These are phyloP conservation scores for Trichogramma dendrolimi DNA, from an alignment of 2,888 invertebrate species.

Conservation along the genomic window DNA sequence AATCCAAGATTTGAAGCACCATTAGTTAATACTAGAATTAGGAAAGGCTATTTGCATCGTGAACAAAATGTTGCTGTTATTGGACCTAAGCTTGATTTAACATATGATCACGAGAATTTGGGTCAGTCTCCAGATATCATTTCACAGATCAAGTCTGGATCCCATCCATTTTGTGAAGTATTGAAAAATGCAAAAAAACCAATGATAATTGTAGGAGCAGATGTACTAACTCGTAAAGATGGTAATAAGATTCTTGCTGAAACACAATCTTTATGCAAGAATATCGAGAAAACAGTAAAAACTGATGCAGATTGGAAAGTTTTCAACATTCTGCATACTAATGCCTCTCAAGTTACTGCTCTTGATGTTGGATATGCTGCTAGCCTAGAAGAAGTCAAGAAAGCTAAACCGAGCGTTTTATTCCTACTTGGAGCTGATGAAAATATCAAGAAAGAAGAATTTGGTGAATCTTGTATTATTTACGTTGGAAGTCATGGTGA, in stretches of 20 bases:
- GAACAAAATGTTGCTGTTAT: constrained; percentile 78
- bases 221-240: constrained; percentile 73
- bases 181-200: constrained; percentile 80
- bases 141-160: constrained; percentile 68
- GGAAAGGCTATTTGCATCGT: constrained; percentile 93
- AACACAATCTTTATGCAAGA: constrained; percentile 68
- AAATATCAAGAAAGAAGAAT: constrained; percentile 68
- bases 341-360: constrained; percentile 90
- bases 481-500: constrained; percentile 98
- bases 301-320: constrained; percentile 69
- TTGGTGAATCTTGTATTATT: constrained; percentile 80
- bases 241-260: constrained; percentile 73
- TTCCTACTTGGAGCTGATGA: constrained; percentile 94
- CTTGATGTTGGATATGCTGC: constrained; percentile 90
- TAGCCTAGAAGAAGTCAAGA: constrained; percentile 61
- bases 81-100: constrained; percentile 87
- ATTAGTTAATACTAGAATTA: constrained; percentile 87
- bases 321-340: constrained; percentile 90
- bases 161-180: constrained; percentile 66
- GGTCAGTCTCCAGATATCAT: constrained; percentile 76
- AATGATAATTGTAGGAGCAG: constrained; percentile 85
- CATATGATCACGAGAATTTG: constrained; percentile 87
- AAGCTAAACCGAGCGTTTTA: constrained; percentile 71
- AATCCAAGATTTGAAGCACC: constrained; percentile 98
- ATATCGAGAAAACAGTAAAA: constrained; percentile 47